phyloP scores from a whole-genome alignment of 2,113 vertebrate species.

The Mobula hypostoma region DNA sequence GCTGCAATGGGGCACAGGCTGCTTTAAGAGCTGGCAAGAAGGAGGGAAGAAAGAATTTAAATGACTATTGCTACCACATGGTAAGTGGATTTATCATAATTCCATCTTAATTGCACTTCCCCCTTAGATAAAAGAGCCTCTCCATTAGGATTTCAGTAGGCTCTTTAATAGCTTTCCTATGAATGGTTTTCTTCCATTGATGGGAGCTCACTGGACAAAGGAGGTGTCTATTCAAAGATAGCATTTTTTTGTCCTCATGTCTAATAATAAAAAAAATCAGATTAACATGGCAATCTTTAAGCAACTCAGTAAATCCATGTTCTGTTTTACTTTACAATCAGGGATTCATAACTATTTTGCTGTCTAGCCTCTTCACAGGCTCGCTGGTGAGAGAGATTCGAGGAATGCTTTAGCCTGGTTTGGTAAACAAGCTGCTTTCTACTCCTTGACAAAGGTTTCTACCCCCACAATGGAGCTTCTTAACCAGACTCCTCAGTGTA shows the following conservation, averaged over 20 bases:
- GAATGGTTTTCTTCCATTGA: conserved; percentile 16
- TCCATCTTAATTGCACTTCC: conserved; percentile 35
- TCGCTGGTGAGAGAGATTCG: background rate
- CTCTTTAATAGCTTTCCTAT: conserved; percentile 5
- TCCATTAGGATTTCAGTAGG: conserved; percentile 20
- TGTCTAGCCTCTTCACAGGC: background rate
- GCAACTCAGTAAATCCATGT: background rate
- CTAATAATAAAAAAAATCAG: background rate
- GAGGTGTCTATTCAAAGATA: conserved; percentile 11
- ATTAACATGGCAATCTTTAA: background rate
- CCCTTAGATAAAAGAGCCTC: conserved; percentile 28
- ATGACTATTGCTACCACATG: conserved; percentile 29
- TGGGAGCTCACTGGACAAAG: conserved; percentile 12
- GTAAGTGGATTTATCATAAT: conserved; percentile 35
- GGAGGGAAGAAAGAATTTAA: conserved; percentile 27
- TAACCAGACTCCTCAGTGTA: background rate
- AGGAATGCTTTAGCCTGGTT: conserved; percentile 5
- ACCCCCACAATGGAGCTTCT: background rate
- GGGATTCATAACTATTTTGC: background rate
- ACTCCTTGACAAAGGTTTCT: background rate
- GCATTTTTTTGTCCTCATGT: background rate
- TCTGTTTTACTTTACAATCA: conserved; percentile 10
- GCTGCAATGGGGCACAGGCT: background rate
- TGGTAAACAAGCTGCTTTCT: background rate
- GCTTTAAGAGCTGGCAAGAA: background rate